Conservation (phyloP, 2,888 invertebrate genomes). For the Morpho helenor region DNA sequence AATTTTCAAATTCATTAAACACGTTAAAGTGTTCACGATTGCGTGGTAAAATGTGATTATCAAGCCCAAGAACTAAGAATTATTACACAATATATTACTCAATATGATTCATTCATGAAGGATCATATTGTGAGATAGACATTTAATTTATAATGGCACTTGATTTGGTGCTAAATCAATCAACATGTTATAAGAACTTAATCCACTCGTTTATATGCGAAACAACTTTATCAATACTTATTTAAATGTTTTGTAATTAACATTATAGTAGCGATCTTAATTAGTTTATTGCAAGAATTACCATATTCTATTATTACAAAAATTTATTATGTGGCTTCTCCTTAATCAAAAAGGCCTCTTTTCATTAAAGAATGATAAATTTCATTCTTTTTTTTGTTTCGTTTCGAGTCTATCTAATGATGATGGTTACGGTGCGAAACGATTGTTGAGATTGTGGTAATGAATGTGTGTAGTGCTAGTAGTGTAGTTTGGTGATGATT, state of each 20-base stretch:
- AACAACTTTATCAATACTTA: neutral
- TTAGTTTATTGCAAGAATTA: neutral
- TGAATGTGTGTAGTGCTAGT: too few species aligned
- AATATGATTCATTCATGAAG: neutral
- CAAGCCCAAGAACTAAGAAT: too few species aligned
- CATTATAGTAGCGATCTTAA: neutral
- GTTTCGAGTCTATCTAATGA: too few species aligned
- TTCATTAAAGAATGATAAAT: too few species aligned
- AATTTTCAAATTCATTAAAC: too few species aligned
- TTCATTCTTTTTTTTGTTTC: too few species aligned
- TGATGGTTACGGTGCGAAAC: too few species aligned
- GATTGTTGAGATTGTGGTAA: too few species aligned
- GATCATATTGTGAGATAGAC: neutral
- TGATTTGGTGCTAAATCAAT: neutral
- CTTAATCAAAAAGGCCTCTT: too few species aligned
- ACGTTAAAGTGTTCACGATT: too few species aligned
- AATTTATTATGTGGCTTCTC: neutral
- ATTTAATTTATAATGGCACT: neutral
- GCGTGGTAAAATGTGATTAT: too few species aligned
- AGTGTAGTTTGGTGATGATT: too few species aligned
- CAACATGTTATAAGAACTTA: constrained; percentile 1
- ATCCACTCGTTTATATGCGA: constrained; percentile 4
- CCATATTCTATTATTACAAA: neutral
- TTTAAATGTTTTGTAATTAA: neutral
- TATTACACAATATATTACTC: neutral